Base-by-base conservation (phyloP, 2,888 invertebrate species). In the Scaptomyza flava region DNA sequence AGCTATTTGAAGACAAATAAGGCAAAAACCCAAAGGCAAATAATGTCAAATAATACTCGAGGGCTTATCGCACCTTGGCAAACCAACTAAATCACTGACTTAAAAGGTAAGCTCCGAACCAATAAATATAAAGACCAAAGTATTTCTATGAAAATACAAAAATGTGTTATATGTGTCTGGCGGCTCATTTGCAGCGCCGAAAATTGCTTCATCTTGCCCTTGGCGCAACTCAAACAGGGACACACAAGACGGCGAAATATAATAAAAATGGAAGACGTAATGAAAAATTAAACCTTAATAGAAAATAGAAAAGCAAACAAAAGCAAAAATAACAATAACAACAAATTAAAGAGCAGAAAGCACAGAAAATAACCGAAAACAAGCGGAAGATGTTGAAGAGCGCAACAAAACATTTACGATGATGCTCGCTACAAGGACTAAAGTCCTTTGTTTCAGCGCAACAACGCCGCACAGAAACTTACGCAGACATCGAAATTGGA, bases 321-420 rank as follows among this genome's bases (percentile, higher is more conserved):
- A 62, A 6, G 62, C 56, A 64, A 68, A 54, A 60, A 45, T 33
- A 47, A 61, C 56, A 50, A 36, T 41, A 60, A 56, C 63, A 65
- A 69, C 62, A 74, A 74, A 74, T 74, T 69, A 74, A 63, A 66
- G 57, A 64, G 9, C 7, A 38, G 63, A 64, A n/a, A 34, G 53
- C 23, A 65, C 42, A 69, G 54, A 59, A 59, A 34, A 60, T 36
- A 60, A 20, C 9, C 17, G 45, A 47, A 41, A 56, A 58, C 59
- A 45, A 23, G 34, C 57, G 41, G 38, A 36, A 51, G 12, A n/a
- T 36, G 36, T 17, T 23, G 36, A 8, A 45, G 47, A 14, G 31
- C 41, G 30, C 52, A 30, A 48, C 52, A 70, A 71, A 71, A 75
- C 86, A 86, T 86, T 86, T 86, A 86, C 81, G 66, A 68, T 56